Percentiles rank a stretch among this genome's conserved stretches.
Conservation (phyloP, 53 echinoderm and acorn worm species). For the Arbacia lixula region DNA sequence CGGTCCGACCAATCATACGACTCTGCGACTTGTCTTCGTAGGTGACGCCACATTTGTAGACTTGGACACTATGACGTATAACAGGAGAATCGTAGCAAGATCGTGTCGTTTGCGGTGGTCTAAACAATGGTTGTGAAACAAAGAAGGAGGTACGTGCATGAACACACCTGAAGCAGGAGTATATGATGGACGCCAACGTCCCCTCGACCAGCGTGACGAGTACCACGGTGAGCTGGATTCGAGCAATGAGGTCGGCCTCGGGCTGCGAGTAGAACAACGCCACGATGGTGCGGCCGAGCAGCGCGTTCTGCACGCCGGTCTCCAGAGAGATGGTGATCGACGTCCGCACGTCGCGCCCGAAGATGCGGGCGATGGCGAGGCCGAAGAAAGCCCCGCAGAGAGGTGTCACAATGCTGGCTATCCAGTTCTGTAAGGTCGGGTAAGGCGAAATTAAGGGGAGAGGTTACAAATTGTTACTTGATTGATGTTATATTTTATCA, state of each 20-base stretch:
- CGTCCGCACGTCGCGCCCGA: conserved; percentile 60
- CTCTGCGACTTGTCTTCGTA: too few relatives aligned
- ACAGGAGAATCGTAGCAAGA: too few relatives aligned
- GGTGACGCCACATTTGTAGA: too few relatives aligned
- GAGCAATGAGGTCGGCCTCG: conserved; percentile 88
- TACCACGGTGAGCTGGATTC: conserved; percentile 74
- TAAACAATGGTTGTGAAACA: too few relatives aligned
- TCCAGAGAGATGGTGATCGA: conserved; percentile 88
- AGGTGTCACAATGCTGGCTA: conserved; percentile 72
- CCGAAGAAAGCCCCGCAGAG: conserved; percentile 82
- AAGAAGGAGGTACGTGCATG: too few relatives aligned
- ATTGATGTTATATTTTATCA: too few relatives aligned
- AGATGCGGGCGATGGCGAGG: conserved; percentile 78
- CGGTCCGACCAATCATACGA: too few relatives aligned
- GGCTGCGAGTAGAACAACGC: conserved; percentile 83
- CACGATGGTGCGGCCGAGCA: conserved; percentile 83
- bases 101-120: too few relatives aligned
- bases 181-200: conserved; percentile 44
- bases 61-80: too few relatives aligned
- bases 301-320: conserved; percentile 91
- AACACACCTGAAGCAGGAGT: conserved; percentile 29
- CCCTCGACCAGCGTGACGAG: conserved; percentile 84
- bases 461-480: too few relatives aligned
- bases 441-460: too few relatives aligned
- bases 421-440: conserved; percentile 69